Evolutionary conservation across 2,113 vertebrate species (phyloP).

Genomic region (Thamnaconus septentrionalis): DNA sequence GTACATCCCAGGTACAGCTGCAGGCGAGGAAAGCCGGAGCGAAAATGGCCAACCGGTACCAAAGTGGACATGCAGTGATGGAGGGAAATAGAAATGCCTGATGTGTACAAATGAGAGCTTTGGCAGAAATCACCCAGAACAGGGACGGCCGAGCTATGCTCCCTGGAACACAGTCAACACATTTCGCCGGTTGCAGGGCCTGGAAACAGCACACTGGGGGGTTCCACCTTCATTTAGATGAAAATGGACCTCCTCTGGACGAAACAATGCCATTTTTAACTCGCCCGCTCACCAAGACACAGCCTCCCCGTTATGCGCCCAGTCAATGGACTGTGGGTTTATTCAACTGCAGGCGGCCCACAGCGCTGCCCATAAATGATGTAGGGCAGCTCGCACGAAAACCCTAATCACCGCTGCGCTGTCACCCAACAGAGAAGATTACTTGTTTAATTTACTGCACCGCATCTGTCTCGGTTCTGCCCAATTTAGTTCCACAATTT

Average conservation of each 20-base stretch:
- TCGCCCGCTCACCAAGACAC: constrained; percentile 44
- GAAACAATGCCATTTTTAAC: constrained; percentile 77
- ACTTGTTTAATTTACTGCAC: constrained; percentile 79
- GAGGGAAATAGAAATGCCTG: constrained; percentile 35
- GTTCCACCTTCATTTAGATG: constrained; percentile 70
- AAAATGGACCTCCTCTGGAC: constrained; percentile 73
- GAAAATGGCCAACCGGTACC: constrained; percentile 1
- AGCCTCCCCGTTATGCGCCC: constrained; percentile 67
- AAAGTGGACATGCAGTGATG: constrained; percentile 29
- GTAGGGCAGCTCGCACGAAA: constrained; percentile 69
- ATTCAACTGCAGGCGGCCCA: constrained; percentile 73
- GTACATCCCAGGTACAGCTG: background rate
- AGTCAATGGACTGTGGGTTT: constrained; percentile 79
- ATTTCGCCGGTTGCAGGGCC: constrained; percentile 57
- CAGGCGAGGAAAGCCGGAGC: background rate
- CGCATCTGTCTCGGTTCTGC: constrained; percentile 78
- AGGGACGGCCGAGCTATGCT: constrained; percentile 32
- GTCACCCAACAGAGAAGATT: constrained; percentile 75
- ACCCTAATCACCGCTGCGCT: constrained; percentile 76
- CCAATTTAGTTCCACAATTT: constrained; percentile 75
- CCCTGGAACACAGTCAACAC: constrained; percentile 63
- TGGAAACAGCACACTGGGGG: constrained; percentile 67
- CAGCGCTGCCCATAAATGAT: constrained; percentile 74
- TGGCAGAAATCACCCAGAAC: constrained; percentile 47
- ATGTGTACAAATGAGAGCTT: constrained; percentile 45